These are phyloP conservation scores for Crotalus adamanteus DNA, from an alignment of 2,797 vertebrate species.

Conservation along the genomic window DNA sequence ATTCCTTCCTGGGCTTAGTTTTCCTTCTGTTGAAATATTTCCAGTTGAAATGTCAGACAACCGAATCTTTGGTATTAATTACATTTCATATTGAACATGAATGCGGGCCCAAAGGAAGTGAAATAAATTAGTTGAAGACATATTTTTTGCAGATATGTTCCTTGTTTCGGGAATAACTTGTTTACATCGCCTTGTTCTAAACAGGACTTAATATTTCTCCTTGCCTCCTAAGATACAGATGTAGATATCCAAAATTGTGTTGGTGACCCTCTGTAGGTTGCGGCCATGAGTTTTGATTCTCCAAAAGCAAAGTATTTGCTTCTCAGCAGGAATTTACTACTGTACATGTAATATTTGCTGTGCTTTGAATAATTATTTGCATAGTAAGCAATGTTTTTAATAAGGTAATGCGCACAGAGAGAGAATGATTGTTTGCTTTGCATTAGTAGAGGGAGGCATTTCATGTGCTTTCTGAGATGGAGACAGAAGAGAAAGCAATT, in stretches of 20 bases:
- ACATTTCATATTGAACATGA: not conserved
- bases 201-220: not conserved
- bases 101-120: not conserved
- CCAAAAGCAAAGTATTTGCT: not conserved
- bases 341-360: not conserved
- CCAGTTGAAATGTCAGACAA: not conserved
- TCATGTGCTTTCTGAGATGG: conserved; percentile 52
- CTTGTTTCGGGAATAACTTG: conserved; percentile 11
- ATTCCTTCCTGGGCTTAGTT: not conserved
- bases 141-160: not conserved
- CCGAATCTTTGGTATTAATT: not conserved
- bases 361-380: conserved; percentile 37
- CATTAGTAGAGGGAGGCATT: conserved; percentile 53
- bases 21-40: not conserved
- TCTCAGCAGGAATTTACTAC: fast-evolving
- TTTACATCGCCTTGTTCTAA: not conserved
- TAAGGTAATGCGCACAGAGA: conserved; percentile 21
- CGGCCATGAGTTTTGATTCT: not conserved
- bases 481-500: conserved; percentile 59
- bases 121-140: not conserved
- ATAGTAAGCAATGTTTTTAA: conserved; percentile 31
- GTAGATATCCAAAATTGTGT: not conserved
- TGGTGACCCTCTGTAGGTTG: not conserved
- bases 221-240: not conserved
- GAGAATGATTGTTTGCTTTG: conserved; percentile 44